phyloP scores from a whole-genome alignment of 2,113 vertebrate genomes.

The Ctenodactylus gundi region DNA sequence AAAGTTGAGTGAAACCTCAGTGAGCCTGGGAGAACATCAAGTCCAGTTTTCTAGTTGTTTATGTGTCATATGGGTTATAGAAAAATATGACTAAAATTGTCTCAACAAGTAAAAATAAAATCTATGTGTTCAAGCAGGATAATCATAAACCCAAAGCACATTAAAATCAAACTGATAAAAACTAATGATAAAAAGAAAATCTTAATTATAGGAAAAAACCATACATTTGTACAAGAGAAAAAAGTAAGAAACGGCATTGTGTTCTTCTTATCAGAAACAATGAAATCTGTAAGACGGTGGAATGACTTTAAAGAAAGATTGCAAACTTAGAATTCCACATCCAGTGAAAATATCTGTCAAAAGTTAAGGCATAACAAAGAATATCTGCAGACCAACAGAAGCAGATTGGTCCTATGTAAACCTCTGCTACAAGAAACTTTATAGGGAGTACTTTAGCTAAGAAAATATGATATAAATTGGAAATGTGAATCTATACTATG shows the following conservation, averaged over 20 bases:
- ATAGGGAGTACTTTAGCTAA: neutral
- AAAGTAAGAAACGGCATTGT: neutral
- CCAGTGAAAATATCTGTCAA: constrained; percentile 30
- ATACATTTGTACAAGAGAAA: neutral
- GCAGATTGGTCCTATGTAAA: constrained; percentile 7
- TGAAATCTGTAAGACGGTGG: neutral
- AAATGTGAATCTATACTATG: neutral
- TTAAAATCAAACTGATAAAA: constrained; percentile 20
- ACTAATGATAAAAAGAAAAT: neutral
- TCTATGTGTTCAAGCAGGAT: neutral
- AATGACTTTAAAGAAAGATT: neutral
- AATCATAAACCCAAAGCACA: constrained; percentile 12
- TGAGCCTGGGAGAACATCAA: neutral
- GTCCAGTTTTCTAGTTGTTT: too few species aligned
- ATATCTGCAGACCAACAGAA: neutral
- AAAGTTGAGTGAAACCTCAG: neutral
- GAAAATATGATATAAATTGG: neutral
- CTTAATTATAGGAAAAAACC: neutral
- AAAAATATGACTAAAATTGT: constrained; percentile 1
- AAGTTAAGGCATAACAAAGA: constrained; percentile 4
- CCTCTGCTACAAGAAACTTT: neutral
- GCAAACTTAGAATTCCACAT: neutral
- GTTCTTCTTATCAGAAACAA: constrained; percentile 46
- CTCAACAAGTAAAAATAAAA: constrained; percentile 12
- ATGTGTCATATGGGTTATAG: too few species aligned